A percentile compares a stretch with the other conserved stretches of the same genome.
Evolutionary conservation across 2,113 vertebrate genomes (phyloP).

Genomic region (Pomatorhinus ruficollis): DNA sequence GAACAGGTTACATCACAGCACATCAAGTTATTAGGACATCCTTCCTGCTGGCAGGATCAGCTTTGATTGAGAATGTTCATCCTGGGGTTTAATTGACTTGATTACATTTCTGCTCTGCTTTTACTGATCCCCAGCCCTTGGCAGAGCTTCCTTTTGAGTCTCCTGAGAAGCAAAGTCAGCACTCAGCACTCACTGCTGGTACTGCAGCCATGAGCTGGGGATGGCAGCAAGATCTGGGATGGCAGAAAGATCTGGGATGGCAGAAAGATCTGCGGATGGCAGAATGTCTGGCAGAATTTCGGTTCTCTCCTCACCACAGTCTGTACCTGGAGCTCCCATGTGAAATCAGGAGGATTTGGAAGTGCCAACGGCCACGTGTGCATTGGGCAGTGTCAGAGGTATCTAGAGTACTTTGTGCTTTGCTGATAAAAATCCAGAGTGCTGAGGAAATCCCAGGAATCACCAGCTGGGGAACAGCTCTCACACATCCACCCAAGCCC

Average conservation of each 20-base stretch:
- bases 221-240: not conserved
- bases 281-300: not conserved
- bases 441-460: not conserved
- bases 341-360: not conserved
- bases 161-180: not conserved
- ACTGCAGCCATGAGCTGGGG: not conserved
- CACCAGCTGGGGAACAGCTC: not conserved
- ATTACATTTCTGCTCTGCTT: not conserved
- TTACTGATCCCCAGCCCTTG: not conserved
- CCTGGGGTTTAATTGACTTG: not conserved
- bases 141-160: not conserved
- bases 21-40: not conserved
- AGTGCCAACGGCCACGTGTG: not conserved
- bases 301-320: not conserved
- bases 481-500: not conserved
- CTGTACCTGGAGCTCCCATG: not conserved
- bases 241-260: not conserved
- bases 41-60: not conserved
- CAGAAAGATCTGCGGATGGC: not conserved
- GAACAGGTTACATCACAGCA: not conserved
- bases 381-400: not conserved
- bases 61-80: not conserved
- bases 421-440: not conserved
- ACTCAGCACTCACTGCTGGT: accelerated
- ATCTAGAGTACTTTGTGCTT: not conserved